A percentile compares a stretch with the other conserved stretches of the same genome.
These are phyloP conservation scores for Candidula unifasciata DNA, from an alignment of 2,888 invertebrate genomes.

Conservation along the genomic window DNA sequence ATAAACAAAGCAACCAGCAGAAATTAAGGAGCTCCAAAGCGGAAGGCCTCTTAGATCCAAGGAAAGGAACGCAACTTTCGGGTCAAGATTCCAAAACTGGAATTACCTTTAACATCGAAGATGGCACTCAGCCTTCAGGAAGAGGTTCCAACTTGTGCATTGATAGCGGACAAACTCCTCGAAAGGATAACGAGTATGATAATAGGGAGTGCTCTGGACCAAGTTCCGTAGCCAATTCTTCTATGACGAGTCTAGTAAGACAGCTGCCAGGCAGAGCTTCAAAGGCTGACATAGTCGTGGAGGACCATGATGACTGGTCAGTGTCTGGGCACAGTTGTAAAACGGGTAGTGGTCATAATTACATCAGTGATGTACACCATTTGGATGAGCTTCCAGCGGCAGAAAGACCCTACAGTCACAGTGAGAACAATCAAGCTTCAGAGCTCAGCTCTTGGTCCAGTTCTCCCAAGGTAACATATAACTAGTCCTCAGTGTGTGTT, in stretches of 20 bases:
- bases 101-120: not conserved
- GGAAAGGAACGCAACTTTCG: not conserved
- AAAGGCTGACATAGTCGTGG: not conserved
- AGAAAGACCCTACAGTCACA: not conserved
- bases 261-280: too few species aligned
- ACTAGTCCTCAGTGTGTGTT: not conserved
- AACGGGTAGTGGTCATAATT: not conserved
- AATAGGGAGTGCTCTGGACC: not conserved
- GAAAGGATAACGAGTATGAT: too few species aligned
- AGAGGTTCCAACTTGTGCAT: not conserved
- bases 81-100: not conserved
- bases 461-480: slow-evolving; percentile 1
- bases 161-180: not conserved
- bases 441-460: not conserved
- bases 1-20: not conserved
- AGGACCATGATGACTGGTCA: not conserved
- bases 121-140: not conserved
- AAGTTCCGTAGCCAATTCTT: not conserved
- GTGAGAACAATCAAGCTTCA: not conserved
- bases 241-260: not conserved
- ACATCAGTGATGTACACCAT: not conserved
- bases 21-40: not conserved
- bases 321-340: not conserved
- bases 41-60: not conserved
- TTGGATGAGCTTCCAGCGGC: not conserved